phyloP scores from a whole-genome alignment of 2,797 vertebrate species.

The Semotilus atromaculatus region DNA sequence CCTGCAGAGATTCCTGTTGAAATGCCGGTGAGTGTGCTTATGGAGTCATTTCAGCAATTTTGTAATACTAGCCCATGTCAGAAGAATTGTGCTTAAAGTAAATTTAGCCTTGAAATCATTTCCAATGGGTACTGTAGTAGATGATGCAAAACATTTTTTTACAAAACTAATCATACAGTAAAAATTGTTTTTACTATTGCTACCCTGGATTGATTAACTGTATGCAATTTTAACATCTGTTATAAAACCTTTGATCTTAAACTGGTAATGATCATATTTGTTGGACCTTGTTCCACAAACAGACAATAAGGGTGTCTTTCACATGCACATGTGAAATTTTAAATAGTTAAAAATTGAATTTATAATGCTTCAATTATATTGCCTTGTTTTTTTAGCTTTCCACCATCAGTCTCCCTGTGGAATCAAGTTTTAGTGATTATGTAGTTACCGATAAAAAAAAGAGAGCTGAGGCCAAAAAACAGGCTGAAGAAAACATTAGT shows the following conservation, averaged over 20 bases:
- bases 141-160: too few relatives aligned
- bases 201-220: too few relatives aligned
- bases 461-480: background rate
- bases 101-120: too few relatives aligned
- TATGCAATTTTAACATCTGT: too few relatives aligned
- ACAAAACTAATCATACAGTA: too few relatives aligned
- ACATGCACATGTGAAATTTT: background rate
- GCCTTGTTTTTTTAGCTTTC: constrained; percentile 11
- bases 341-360: too few relatives aligned
- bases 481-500: background rate
- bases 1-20: constrained; percentile 27
- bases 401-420: constrained; percentile 10
- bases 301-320: background rate
- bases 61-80: background rate
- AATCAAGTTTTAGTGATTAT: background rate
- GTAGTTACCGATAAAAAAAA: background rate
- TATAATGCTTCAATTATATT: background rate
- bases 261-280: background rate
- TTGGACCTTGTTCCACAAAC: background rate
- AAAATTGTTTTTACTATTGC: too few relatives aligned
- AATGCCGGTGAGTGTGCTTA: constrained; percentile 8
- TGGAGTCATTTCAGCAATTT: background rate
- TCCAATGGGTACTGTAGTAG: too few relatives aligned
- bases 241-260: too few relatives aligned
- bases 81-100: background rate